Percentiles rank a stretch among this genome's conserved stretches.
phyloP scores from a whole-genome alignment of 2,113 vertebrate genomes.

The Myiozetetes cayanensis region DNA sequence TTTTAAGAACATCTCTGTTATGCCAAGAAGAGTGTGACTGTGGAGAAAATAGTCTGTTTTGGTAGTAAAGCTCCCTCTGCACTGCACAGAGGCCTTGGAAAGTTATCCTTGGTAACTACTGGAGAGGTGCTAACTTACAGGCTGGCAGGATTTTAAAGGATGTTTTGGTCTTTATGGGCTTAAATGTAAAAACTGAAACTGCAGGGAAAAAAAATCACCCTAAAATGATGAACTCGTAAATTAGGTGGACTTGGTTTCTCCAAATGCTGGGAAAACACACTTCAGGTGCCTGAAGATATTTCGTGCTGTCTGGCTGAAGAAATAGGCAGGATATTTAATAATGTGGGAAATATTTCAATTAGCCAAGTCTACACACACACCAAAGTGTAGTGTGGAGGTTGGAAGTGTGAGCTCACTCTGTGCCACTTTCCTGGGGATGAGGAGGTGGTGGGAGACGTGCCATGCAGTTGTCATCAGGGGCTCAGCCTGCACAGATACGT shows the following conservation, averaged over 20 bases:
- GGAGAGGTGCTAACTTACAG: not conserved
- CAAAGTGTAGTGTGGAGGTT: not conserved
- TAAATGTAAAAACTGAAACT: constrained; percentile 24
- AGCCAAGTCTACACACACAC: not conserved
- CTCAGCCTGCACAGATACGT: constrained; percentile 10
- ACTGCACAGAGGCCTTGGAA: not conserved
- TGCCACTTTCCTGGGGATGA: not conserved
- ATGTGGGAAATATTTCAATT: constrained; percentile 7
- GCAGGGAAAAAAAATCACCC: not conserved
- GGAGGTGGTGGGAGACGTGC: not conserved
- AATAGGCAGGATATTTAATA: constrained; percentile 32
- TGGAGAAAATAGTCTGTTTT: not conserved
- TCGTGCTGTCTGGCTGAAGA: not conserved
- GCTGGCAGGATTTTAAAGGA: constrained; percentile 17
- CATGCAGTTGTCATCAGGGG: not conserved
- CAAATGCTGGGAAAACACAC: not conserved
- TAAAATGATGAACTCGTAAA: not conserved
- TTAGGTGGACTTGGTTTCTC: not conserved
- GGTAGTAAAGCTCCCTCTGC: not conserved
- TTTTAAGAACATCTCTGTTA: not conserved
- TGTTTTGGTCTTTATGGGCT: not conserved
- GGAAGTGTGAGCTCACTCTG: constrained; percentile 13
- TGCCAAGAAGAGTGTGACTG: not conserved
- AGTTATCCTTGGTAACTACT: not conserved
- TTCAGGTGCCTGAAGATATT: not conserved